Conservation (phyloP, 2,888 invertebrate species). For the Drosophila formosana region DNA sequence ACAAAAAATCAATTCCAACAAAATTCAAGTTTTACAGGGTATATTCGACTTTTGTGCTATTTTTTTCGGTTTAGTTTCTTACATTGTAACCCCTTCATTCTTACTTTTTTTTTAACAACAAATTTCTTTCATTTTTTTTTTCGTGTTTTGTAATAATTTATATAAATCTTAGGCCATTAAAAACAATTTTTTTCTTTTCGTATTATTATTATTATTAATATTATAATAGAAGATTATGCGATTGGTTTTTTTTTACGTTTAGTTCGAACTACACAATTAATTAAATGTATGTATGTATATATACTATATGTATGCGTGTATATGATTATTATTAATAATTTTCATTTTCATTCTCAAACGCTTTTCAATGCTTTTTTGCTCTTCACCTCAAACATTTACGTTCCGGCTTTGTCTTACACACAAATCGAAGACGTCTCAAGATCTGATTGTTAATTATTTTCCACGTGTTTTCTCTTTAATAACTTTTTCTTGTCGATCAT, state of each 20-base stretch:
- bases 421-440: conserved; percentile 59
- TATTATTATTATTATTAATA: conserved; percentile 27
- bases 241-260: conserved; percentile 49
- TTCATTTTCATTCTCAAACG: conserved; percentile 13
- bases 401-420: conserved; percentile 19
- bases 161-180: conserved; percentile 52
- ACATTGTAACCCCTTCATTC: background rate
- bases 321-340: conserved; percentile 43
- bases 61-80: conserved; percentile 5
- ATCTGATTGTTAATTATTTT: conserved; percentile 49
- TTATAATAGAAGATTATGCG: conserved; percentile 50
- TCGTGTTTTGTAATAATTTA: conserved; percentile 39
- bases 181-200: conserved; percentile 42
- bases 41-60: conserved; percentile 47
- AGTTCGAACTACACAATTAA: conserved; percentile 67
- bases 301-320: conserved; percentile 41
- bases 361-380: conserved; percentile 23
- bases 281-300: conserved; percentile 50
- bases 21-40: conserved; percentile 40
- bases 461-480: background rate
- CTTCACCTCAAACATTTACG: background rate
- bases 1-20: conserved; percentile 52
- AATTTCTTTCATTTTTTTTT: conserved; percentile 21
- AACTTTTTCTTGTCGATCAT: conserved; percentile 8
- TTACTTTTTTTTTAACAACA: conserved; percentile 53